Conservation (phyloP, 2,888 invertebrate genomes). For the Pantelozetes paolii region DNA sequence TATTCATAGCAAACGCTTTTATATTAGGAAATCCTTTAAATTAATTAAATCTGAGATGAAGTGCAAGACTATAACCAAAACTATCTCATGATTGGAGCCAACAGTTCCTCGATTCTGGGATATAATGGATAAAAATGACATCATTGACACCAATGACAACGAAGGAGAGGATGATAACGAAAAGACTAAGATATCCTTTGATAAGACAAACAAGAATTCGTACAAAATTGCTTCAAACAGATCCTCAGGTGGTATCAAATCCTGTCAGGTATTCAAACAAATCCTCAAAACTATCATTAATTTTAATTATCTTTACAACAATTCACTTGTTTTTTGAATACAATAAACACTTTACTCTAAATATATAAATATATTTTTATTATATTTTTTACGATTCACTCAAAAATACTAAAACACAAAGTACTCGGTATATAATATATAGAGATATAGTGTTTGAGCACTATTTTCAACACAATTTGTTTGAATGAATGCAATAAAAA, state of each 20-base stretch:
- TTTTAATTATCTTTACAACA: neutral
- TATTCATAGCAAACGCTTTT: neutral
- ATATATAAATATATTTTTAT: no score
- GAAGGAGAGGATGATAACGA: constrained; percentile 21
- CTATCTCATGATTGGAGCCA: constrained; percentile 14
- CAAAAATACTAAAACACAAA: no score
- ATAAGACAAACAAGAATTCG: neutral
- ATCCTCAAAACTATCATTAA: neutral
- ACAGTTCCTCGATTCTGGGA: neutral
- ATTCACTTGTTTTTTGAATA: no score
- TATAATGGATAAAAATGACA: constrained; percentile 36
- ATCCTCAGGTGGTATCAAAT: constrained; percentile 38
- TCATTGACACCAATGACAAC: constrained; percentile 24
- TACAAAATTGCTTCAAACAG: neutral
- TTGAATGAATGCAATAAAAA: no score
- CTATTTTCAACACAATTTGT: no score
- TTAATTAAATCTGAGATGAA: constrained; percentile 8
- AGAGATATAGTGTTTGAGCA: no score
- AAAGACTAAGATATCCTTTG: constrained; percentile 26
- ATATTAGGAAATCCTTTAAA: constrained; percentile 23
- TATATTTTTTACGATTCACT: no score
- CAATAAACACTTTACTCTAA: no score
- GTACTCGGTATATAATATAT: no score
- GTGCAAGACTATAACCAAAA: neutral
- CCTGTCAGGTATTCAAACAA: constrained; percentile 25